These are phyloP conservation scores for Pluvialis apricaria DNA, from an alignment of 2,113 vertebrate species.

Conservation along the genomic window DNA sequence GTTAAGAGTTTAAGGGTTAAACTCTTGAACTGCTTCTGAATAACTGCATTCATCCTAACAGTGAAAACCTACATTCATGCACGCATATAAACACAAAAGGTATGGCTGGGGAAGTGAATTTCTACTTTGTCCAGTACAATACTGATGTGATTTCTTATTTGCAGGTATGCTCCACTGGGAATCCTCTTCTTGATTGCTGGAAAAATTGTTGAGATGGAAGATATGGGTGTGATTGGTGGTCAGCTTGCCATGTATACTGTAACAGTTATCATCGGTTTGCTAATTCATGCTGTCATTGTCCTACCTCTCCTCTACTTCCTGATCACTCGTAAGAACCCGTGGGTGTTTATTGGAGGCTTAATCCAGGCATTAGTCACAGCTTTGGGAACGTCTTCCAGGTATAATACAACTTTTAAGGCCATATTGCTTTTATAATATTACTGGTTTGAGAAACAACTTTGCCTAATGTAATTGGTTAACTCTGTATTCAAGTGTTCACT, in stretches of 20 bases:
- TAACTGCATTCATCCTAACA: background rate
- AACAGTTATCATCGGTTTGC: constrained; percentile 90
- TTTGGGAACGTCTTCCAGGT: constrained; percentile 96
- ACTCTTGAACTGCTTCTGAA: background rate
- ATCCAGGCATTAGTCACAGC: constrained; percentile 93
- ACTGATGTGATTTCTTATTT: background rate
- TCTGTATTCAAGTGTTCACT: background rate
- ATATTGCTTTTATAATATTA: background rate
- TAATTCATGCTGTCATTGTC: constrained; percentile 89
- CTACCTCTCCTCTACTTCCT: constrained; percentile 93
- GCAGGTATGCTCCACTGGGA: constrained; percentile 92
- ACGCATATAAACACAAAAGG: background rate
- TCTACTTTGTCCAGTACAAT: background rate
- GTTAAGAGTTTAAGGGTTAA: background rate
- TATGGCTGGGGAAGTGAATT: background rate
- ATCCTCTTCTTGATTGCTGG: constrained; percentile 97
- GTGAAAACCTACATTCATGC: background rate
- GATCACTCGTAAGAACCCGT: constrained; percentile 92
- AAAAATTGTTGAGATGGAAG: constrained; percentile 98
- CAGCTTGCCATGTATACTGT: constrained; percentile 97
- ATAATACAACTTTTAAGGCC: background rate
- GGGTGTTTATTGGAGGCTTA: constrained; percentile 92
- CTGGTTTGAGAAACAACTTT: background rate
- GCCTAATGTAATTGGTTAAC: background rate
- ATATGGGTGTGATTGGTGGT: constrained; percentile 93